Conservation (phyloP, 2,888 invertebrate genomes). For the Scaptodrosophila latifasciaeformis region DNA sequence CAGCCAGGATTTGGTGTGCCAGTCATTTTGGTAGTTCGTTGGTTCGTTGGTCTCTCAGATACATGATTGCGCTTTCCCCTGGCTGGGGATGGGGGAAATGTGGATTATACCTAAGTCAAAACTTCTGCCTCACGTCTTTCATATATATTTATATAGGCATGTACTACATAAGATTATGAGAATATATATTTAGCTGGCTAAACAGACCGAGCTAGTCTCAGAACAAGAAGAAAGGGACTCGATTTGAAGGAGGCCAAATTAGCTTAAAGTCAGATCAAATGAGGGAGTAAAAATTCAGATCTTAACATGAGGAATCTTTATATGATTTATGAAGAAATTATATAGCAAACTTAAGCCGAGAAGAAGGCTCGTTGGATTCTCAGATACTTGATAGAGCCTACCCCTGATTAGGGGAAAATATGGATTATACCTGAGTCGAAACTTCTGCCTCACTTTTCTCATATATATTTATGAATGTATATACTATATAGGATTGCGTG, state of each 20-base stretch:
- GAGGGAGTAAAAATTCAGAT: too few relatives aligned
- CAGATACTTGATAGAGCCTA: not conserved
- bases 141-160: slow-evolving; percentile 12
- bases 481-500: not conserved
- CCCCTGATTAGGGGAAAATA: not conserved
- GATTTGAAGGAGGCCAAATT: too few relatives aligned
- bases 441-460: slow-evolving; percentile 20
- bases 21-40: slow-evolving; percentile 1
- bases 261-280: too few relatives aligned
- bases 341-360: too few relatives aligned
- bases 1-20: slow-evolving; percentile 34
- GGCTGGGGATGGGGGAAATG: not conserved
- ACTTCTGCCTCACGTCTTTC: slow-evolving; percentile 20
- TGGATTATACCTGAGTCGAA: slow-evolving; percentile 26
- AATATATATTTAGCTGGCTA: too few relatives aligned
- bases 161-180: not conserved
- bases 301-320: too few relatives aligned
- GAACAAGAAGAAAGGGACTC: too few relatives aligned
- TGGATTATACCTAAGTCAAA: slow-evolving; percentile 26
- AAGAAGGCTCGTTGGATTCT: too few relatives aligned
- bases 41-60: too few relatives aligned
- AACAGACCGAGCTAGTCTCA: too few relatives aligned
- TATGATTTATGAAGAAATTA: too few relatives aligned
- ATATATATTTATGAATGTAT: slow-evolving; percentile 11
- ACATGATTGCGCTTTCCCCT: not conserved